Evolutionary conservation across 2,113 vertebrate species (phyloP).

Genomic region (Megaleporinus macrocephalus): DNA sequence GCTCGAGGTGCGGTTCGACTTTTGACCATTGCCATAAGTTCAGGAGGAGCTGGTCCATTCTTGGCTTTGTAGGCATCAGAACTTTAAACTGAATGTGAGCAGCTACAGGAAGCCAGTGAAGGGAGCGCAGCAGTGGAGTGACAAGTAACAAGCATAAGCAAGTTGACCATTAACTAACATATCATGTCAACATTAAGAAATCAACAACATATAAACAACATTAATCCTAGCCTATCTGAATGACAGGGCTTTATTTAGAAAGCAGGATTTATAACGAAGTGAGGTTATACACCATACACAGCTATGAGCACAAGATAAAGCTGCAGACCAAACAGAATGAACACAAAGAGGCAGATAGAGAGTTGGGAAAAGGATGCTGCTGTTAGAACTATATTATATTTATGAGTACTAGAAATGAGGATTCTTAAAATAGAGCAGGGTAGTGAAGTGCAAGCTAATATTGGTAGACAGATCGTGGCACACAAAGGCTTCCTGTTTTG

Average conservation of each 20-base stretch:
- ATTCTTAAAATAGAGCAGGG: conserved; percentile 1
- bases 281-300: background rate
- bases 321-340: background rate
- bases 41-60: too few species aligned
- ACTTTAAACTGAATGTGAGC: too few species aligned
- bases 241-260: background rate
- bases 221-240: background rate
- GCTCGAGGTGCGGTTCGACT: too few species aligned
- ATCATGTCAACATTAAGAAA: too few species aligned
- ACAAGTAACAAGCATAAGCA: too few species aligned
- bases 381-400: conserved; percentile 2
- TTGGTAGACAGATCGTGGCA: background rate
- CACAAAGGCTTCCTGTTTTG: background rate
- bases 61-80: too few species aligned
- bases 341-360: background rate
- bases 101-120: too few species aligned
- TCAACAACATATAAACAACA: too few species aligned
- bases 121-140: too few species aligned
- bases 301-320: background rate
- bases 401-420: background rate
- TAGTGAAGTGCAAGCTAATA: background rate
- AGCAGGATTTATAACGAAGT: background rate
- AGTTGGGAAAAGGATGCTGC: background rate
- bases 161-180: too few species aligned
- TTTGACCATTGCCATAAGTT: too few species aligned